Evolutionary conservation across 23 tunicate species (phyloP).

Genomic region (Aplidium turbinatum): DNA sequence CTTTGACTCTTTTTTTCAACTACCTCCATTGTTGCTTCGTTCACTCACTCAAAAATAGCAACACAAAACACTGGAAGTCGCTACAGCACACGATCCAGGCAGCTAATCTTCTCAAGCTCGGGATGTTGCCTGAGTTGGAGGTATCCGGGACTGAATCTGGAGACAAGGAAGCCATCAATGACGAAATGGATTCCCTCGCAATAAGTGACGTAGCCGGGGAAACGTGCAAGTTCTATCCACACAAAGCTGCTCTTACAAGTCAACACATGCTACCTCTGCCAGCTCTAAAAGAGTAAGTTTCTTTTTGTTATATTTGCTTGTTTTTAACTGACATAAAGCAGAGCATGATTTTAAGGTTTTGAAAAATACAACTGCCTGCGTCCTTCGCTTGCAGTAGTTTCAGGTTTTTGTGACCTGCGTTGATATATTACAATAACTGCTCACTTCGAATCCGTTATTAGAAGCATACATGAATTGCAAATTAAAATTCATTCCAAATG

Average conservation of each 20-base stretch:
- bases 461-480: too few relatives aligned
- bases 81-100: slow-evolving; percentile 41
- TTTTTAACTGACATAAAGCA: background rate
- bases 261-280: slow-evolving; percentile 93
- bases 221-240: slow-evolving; percentile 35
- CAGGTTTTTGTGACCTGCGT: too few relatives aligned
- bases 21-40: too few relatives aligned
- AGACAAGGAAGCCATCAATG: slow-evolving; percentile 11
- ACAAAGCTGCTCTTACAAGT: slow-evolving; percentile 69
- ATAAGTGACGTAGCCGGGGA: slow-evolving; percentile 15
- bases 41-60: background rate
- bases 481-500: too few relatives aligned
- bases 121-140: background rate
- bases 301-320: background rate
- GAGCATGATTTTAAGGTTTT: too few relatives aligned
- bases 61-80: slow-evolving; percentile 64
- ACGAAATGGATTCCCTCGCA: background rate
- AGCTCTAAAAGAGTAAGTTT: slow-evolving; percentile 74
- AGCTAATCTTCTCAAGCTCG: slow-evolving; percentile 31
- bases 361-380: too few relatives aligned
- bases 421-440: too few relatives aligned
- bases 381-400: too few relatives aligned
- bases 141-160: background rate
- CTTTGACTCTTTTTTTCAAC: too few relatives aligned
- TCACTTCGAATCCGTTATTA: too few relatives aligned